Conservation (phyloP, 1,140 invertebrate species). For the Nasonia longicornis region DNA sequence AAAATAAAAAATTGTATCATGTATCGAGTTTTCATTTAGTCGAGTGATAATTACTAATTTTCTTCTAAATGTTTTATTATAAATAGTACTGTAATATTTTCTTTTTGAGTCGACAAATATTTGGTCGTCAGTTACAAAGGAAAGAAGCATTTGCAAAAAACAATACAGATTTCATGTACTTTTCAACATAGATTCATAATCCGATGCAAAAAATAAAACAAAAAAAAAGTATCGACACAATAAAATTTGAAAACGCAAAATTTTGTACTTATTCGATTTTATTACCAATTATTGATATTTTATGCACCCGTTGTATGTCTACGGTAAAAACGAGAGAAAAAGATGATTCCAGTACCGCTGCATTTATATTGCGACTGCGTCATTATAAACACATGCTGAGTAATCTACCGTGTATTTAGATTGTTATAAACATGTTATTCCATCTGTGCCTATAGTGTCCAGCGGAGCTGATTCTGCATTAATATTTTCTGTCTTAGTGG, state of each 20-base stretch:
- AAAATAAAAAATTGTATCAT: conserved; percentile 15
- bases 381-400: conserved; percentile 44
- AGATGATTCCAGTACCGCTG: neutral
- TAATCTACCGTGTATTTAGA: conserved; percentile 59
- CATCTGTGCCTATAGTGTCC: conserved; percentile 57
- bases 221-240: neutral
- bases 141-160: conserved; percentile 5
- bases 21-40: conserved; percentile 23
- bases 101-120: neutral
- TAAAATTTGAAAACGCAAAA: neutral
- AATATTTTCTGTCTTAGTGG: conserved; percentile 11
- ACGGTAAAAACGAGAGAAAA: neutral
- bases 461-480: conserved; percentile 60
- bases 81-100: conserved; percentile 10
- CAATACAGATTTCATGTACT: conserved; percentile 14
- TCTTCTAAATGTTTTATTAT: neutral
- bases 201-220: neutral
- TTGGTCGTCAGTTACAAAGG: neutral
- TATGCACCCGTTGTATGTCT: neutral
- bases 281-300: neutral
- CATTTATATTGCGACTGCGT: conserved; percentile 49
- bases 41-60: neutral
- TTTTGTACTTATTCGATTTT: conserved; percentile 33
- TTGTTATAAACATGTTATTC: conserved; percentile 56
- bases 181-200: conserved; percentile 23